These are phyloP conservation scores for Eupristina koningsbergeri DNA, from an alignment of 1,140 invertebrate species.

Conservation along the genomic window DNA sequence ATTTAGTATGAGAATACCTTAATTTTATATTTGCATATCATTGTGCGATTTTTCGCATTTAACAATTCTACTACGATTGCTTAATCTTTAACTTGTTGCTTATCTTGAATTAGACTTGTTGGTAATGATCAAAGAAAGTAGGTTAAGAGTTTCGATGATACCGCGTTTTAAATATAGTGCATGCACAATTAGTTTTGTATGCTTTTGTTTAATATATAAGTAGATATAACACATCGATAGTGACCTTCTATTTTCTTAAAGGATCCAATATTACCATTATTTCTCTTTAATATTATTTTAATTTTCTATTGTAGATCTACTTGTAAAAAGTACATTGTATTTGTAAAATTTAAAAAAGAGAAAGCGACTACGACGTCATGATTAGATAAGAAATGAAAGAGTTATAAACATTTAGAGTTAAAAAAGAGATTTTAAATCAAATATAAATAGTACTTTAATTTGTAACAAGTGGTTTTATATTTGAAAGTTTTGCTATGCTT, in stretches of 20 bases:
- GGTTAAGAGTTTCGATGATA: slow-evolving; percentile 22
- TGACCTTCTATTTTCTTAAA: not conserved
- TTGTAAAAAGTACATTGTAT: not conserved
- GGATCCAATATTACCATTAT: not conserved
- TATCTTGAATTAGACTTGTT: not conserved
- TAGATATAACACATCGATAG: not conserved
- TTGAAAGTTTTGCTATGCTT: not conserved
- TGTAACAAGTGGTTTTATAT: no score
- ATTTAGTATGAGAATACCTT: not conserved
- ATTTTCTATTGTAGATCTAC: no score
- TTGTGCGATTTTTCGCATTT: not conserved
- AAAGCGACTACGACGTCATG: not conserved
- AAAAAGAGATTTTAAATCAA: no score
- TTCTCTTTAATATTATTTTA: not conserved
- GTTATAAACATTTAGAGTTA: no score
- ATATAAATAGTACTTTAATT: no score
- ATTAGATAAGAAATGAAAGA: not conserved
- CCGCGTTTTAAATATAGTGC: slow-evolving; percentile 2
- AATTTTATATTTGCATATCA: not conserved
- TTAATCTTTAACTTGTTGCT: slow-evolving; percentile 4
- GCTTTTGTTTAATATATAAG: not conserved
- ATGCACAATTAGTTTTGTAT: not conserved
- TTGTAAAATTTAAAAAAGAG: not conserved
- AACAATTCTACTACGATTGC: not conserved
- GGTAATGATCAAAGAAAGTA: slow-evolving; percentile 16